A percentile compares a stretch with the other conserved stretches of the same genome.
Conservation (phyloP, 2,888 invertebrate species). For the Netelia melanura region DNA sequence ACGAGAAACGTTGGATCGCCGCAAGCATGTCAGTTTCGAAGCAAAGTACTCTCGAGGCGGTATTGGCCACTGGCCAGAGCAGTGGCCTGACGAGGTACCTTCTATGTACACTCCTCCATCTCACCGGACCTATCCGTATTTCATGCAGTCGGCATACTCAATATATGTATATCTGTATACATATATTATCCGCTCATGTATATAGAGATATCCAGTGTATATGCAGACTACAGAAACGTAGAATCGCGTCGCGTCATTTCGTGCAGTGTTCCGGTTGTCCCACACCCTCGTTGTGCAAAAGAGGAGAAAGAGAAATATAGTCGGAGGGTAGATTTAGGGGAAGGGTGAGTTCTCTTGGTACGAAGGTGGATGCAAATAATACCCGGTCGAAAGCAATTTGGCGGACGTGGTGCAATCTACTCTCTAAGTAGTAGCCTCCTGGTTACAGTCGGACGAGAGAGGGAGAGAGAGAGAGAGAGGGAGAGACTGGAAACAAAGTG, state of each 20-base stretch:
- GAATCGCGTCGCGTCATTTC: constrained; percentile 62
- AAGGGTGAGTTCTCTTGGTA: constrained; percentile 31
- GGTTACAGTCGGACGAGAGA: constrained; percentile 73
- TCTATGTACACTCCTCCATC: constrained; percentile 64
- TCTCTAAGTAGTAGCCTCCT: constrained; percentile 73
- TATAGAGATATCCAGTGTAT: constrained; percentile 10
- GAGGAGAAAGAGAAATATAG: constrained; percentile 46
- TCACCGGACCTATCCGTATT: constrained; percentile 62
- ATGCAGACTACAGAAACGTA: constrained; percentile 53
- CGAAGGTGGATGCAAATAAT: constrained; percentile 77
- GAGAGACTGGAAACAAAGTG: constrained; percentile 41
- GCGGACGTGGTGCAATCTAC: constrained; percentile 78
- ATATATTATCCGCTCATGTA: background rate
- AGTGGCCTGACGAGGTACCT: constrained; percentile 73
- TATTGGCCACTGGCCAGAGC: constrained; percentile 78
- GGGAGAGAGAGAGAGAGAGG: background rate
- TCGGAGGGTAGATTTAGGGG: constrained; percentile 33
- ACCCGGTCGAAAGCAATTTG: constrained; percentile 81
- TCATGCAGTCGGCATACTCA: background rate
- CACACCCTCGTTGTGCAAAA: constrained; percentile 59
- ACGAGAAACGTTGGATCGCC: constrained; percentile 58
- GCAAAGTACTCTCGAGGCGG: constrained; percentile 72
- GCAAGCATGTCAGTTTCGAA: constrained; percentile 63
- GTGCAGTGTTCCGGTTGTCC: constrained; percentile 62
- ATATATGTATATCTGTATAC: constrained; percentile 13